phyloP scores from a whole-genome alignment of 2,113 vertebrate genomes.

The Pseudorhombus dupliciocellatus region DNA sequence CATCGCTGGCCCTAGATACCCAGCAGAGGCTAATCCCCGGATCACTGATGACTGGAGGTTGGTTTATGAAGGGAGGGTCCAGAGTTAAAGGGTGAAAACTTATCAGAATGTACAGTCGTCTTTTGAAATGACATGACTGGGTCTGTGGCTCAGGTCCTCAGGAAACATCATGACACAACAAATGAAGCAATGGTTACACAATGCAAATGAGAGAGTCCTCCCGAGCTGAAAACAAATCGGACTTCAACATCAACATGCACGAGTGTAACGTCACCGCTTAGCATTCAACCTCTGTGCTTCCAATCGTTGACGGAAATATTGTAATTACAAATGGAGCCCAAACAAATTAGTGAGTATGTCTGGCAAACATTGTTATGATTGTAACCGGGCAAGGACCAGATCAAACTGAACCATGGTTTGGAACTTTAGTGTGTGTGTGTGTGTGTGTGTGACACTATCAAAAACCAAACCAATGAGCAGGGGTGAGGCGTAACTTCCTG shows the following conservation, averaged over 20 bases:
- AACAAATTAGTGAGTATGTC: slow-evolving; percentile 31
- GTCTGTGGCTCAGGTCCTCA: no score
- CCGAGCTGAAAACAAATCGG: not conserved
- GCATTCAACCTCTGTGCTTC: slow-evolving; percentile 20
- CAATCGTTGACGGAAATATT: slow-evolving; percentile 26
- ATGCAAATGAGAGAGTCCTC: slow-evolving; percentile 5
- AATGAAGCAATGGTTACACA: not conserved
- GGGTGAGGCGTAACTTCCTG: no score
- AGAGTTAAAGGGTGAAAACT: not conserved
- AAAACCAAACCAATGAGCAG: no score
- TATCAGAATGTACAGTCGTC: no score
- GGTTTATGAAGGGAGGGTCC: not conserved
- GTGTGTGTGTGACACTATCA: no score
- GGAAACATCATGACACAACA: not conserved
- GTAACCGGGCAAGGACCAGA: not conserved
- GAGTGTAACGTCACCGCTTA: slow-evolving; percentile 13
- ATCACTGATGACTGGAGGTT: slow-evolving; percentile 45
- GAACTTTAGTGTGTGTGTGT: no score
- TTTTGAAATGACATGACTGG: no score
- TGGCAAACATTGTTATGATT: slow-evolving; percentile 31
- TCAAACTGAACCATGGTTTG: no score
- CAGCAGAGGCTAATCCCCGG: slow-evolving; percentile 52
- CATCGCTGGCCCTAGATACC: slow-evolving; percentile 66
- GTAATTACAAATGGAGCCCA: slow-evolving; percentile 40
- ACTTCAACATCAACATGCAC: slow-evolving; percentile 1